phyloP scores from a whole-genome alignment of 2,888 invertebrate species.

The Aphrophora alni region DNA sequence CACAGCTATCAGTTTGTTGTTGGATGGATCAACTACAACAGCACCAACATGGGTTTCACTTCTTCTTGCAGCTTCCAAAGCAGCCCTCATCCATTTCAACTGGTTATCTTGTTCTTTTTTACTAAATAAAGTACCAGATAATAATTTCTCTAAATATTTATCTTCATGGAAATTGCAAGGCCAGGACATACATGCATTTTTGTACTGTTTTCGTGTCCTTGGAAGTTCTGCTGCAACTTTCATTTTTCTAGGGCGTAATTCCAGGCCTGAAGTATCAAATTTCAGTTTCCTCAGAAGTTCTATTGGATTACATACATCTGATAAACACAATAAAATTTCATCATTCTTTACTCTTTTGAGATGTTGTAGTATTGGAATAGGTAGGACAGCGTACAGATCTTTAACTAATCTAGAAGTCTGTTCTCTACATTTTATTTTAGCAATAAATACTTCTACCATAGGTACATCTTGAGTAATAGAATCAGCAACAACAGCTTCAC shows the following conservation, averaged over 20 bases:
- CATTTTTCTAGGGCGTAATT: not conserved
- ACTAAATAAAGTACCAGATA: constrained; percentile 67
- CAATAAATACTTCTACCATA: constrained; percentile 66
- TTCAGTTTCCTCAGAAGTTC: not conserved
- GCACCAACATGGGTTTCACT: constrained; percentile 58
- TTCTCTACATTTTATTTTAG: constrained; percentile 66
- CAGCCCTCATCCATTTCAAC: constrained; percentile 64
- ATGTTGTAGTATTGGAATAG: constrained; percentile 69
- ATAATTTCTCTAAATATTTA: constrained; percentile 71
- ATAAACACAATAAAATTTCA: constrained; percentile 44
- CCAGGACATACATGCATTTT: constrained; percentile 69
- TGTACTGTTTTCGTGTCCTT: constrained; percentile 70
- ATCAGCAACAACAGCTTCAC: constrained; percentile 62
- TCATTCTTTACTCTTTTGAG: constrained; percentile 73
- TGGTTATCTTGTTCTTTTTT: constrained; percentile 63
- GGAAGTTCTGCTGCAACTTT: constrained; percentile 69
- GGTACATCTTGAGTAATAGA: constrained; percentile 61
- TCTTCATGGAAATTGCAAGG: constrained; percentile 86
- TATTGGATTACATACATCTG: not conserved
- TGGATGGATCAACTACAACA: constrained; percentile 77
- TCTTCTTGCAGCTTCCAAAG: constrained; percentile 62
- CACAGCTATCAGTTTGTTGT: constrained; percentile 69
- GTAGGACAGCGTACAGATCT: constrained; percentile 64
- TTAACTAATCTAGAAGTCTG: constrained; percentile 68
- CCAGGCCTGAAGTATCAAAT: constrained; percentile 21